Evolutionary conservation across 64 coral and sea anemone species (phyloP).

Genomic region (Stichodactyla mertensii): DNA sequence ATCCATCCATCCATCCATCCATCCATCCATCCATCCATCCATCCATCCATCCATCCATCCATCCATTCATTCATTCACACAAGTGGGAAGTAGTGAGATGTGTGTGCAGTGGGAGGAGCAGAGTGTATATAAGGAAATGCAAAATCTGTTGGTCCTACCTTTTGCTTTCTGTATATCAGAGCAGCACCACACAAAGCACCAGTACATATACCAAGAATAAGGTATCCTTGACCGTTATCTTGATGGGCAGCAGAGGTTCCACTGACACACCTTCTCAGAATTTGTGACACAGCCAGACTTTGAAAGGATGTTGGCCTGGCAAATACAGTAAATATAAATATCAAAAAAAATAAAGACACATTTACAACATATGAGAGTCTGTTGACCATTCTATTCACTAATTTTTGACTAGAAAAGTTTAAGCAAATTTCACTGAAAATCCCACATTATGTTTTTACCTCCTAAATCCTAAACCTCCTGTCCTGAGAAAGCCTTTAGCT

Average conservation of each 20-base stretch:
- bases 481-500: neutral
- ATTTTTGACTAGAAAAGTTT: neutral
- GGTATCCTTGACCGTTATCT: neutral
- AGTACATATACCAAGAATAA: conserved; percentile 2
- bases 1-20: too few species aligned
- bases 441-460: neutral
- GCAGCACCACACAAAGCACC: neutral
- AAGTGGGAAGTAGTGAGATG: too few species aligned
- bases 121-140: too few species aligned
- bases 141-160: neutral
- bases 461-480: neutral
- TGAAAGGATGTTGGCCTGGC: neutral
- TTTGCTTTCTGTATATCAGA: conserved; percentile 10
- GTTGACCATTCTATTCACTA: too few species aligned
- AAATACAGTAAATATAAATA: neutral
- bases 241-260: neutral
- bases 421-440: too few species aligned
- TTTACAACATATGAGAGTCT: too few species aligned
- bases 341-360: neutral
- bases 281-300: neutral
- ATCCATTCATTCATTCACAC: too few species aligned
- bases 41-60: too few species aligned
- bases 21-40: too few species aligned
- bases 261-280: neutral
- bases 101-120: too few species aligned